A percentile compares a stretch with the other conserved stretches of the same genome.
Conservation (phyloP, 35 echinoderm and acorn worm genomes). For the Chiridota heheva region DNA sequence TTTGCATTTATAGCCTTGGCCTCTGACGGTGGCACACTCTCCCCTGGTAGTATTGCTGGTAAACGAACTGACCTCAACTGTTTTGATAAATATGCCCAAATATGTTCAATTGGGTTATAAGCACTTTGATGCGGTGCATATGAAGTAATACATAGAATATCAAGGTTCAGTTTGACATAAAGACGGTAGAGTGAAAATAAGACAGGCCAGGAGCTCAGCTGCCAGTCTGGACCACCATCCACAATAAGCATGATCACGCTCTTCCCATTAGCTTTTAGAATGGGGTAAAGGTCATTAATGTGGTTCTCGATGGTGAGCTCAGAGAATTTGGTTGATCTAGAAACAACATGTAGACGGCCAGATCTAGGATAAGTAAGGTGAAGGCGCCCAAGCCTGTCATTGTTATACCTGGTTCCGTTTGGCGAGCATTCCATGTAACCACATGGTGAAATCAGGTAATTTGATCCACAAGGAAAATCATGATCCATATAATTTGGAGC, state of each 20-base stretch:
- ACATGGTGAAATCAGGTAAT: slow-evolving; percentile 33
- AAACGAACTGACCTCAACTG: slow-evolving; percentile 33
- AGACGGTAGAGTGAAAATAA: neutral
- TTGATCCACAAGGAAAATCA: slow-evolving; percentile 19
- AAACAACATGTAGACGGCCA: slow-evolving; percentile 1
- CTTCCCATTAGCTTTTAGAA: slow-evolving; percentile 11
- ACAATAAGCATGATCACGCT: slow-evolving; percentile 12
- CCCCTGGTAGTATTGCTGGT: slow-evolving; percentile 22
- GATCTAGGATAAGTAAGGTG: slow-evolving; percentile 12
- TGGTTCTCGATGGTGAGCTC: slow-evolving; percentile 17
- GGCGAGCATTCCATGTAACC: slow-evolving; percentile 19
- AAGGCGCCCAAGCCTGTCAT: slow-evolving; percentile 1
- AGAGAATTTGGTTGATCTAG: neutral
- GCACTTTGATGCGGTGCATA: slow-evolving; percentile 7
- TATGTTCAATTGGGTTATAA: slow-evolving; percentile 11
- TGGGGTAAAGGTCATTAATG: neutral
- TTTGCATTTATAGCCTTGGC: neutral
- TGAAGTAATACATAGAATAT: slow-evolving; percentile 15
- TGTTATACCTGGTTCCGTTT: neutral
- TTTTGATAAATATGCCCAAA: neutral
- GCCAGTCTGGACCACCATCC: slow-evolving; percentile 34
- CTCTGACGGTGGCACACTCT: slow-evolving; percentile 23
- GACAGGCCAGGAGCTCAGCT: slow-evolving; percentile 12
- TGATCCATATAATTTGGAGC: slow-evolving; percentile 18
- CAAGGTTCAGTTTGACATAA: neutral